phyloP scores from a whole-genome alignment of 2,888 invertebrate species.

The Heliconius erato region DNA sequence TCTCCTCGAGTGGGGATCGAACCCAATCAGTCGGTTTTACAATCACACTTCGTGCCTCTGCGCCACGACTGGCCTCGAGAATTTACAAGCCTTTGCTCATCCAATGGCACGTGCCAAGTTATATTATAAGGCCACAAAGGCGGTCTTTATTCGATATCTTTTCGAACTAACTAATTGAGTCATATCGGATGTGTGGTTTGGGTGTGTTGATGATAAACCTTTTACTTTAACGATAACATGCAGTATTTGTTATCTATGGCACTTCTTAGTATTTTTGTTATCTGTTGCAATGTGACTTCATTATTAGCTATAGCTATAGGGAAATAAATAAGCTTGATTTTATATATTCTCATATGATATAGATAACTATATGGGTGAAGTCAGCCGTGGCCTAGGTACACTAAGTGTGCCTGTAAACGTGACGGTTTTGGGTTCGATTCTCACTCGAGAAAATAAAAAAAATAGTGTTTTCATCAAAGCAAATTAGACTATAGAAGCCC shows the following conservation, averaged over 20 bases:
- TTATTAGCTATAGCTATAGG: background rate
- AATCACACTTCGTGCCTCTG: no score
- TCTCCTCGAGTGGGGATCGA: no score
- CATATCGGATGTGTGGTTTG: slow-evolving; percentile 7
- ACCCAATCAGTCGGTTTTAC: no score
- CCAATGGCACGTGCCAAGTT: background rate
- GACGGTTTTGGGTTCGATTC: no score
- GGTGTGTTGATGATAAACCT: background rate
- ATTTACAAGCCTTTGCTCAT: background rate
- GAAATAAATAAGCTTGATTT: background rate
- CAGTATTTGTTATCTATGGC: background rate
- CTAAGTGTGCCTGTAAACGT: no score
- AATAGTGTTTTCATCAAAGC: no score
- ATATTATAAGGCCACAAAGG: background rate
- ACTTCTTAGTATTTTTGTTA: slow-evolving; percentile 3
- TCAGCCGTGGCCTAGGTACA: no score
- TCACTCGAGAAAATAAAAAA: background rate
- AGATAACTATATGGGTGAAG: background rate
- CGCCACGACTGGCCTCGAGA: no score
- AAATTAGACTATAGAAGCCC: no score
- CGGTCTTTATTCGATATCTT: background rate
- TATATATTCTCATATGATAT: background rate
- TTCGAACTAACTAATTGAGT: background rate
- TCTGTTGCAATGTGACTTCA: background rate
- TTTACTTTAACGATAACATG: slow-evolving; percentile 1